Evolutionary conservation across 2,888 invertebrate species (phyloP), one percentile per base, ranked within the genome.

Genomic region (Noctuana brunneofusca): DNA sequence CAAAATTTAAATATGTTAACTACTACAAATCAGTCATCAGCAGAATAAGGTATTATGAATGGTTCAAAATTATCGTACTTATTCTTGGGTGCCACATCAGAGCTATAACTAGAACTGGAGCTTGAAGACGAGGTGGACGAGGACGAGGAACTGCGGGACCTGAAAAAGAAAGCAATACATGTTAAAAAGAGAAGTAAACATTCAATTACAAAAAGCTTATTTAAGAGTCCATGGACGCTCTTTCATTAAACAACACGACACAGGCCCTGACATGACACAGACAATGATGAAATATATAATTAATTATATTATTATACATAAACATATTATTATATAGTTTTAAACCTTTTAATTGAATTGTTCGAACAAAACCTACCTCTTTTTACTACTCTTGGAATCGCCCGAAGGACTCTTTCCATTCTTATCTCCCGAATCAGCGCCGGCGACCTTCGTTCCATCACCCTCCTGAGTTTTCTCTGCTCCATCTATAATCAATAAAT

Each of bases 101-200:
- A 90, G 70, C 89, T 88, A 64, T 84, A 89, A 81, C 91, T 91
- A 76, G 90, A 88, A 75, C 89, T 90, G 58, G 91, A 91, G 68
- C 86, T 89, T 3, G 90, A 89, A 11, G 89, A 87, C 0, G 91
- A 86, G 67, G 84, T 88, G 0, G 90, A 87, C 1, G 91, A 90
- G 2, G 91, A 87, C 1, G 91, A 88, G 66, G 49, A 49, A 8
- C 90, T 89, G 63, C 86, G 82, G 56, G 87, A 88, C 71, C 91
- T 87, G 72, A 69, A 58, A 43, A 57, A 30, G 57, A 56, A 14
- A 20, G 24, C 8, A 24, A 14, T 5, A 27, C 4, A 12, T 12
- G 38, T 9, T 9, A 32, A 8, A 6, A 20, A 2, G 2, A 0
- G 12, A 16, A 43, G 5, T 1, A 8, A 38, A 38, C 32, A 32